Base-by-base conservation (phyloP, 2,113 vertebrate species). In the Phainopepla nitens region DNA sequence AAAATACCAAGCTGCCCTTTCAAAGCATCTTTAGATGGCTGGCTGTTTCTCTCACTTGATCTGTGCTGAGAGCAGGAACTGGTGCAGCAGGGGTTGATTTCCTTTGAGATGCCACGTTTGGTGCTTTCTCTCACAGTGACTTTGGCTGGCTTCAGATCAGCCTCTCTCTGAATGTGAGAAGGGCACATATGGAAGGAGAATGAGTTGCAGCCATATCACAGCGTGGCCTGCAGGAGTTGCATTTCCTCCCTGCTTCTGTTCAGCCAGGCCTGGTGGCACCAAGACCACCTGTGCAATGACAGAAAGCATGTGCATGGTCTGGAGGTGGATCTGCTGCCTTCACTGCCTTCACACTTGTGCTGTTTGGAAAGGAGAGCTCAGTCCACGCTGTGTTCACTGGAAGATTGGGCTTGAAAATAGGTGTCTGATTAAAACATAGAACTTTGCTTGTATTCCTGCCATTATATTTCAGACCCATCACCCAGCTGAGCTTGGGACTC, bases 191-290 rank as follows among this genome's bases (percentile, higher is more conserved):
- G 66, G 85, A 35, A 65, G 68, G 41, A 86, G 68, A 39, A 66
- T 3, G 54, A 83, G n/a, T 9, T 1, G 5, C 76, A 56, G 64
- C 33, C 10, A 15, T 60, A 36, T 13, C 2, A 0, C 44, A 60
- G 20, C 2, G 18, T 89, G 92, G 66, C 76, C 85, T 77, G 91
- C 60, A 22, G 61, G 70, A 83, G 82, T 88, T 93, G 89, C 79
- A 79, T 86, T 33, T 95, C 77, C 51, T 88, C 82, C 95, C 66
- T 85, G 92, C 90, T 95, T 90, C 91, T 94, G 90, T 96, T 93
- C 79, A 25, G 35, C 29, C 61, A 53, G 92, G 75, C 21, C 78
- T 93, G 84, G 78, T 93, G 97, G 87, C 92, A 84, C 92, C 8
- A 21, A 65, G 82, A 53, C 78, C 85, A 41, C 90, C 90, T 94